Evolutionary conservation across 2,797 vertebrate genomes (phyloP).

Genomic region (Aldrovandia affinis): DNA sequence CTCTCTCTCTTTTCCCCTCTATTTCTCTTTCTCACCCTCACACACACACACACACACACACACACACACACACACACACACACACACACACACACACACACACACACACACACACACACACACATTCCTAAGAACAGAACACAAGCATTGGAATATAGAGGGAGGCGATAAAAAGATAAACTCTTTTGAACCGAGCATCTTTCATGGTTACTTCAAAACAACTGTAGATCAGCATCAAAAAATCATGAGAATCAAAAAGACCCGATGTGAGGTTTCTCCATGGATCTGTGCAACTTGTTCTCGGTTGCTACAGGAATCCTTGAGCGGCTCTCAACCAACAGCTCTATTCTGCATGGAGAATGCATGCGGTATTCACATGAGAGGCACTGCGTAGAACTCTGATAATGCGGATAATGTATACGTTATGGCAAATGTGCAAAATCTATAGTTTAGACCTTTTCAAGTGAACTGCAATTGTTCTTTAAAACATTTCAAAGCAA

Average conservation of each 20-base stretch:
- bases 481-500: too few species aligned
- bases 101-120: neutral
- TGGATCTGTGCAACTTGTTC: neutral
- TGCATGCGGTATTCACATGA: neutral
- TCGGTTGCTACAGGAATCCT: conserved; percentile 13
- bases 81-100: conserved; percentile 19
- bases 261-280: neutral
- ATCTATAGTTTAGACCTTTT: too few species aligned
- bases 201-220: conserved; percentile 11
- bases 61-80: conserved; percentile 17
- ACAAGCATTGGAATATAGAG: conserved; percentile 7
- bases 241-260: conserved; percentile 14
- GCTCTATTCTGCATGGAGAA: conserved; percentile 14
- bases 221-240: conserved; percentile 18
- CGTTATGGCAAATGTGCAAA: too few species aligned
- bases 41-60: conserved; percentile 1
- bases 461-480: too few species aligned
- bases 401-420: neutral
- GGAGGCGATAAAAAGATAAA: neutral
- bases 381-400: neutral
- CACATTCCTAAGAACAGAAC: neutral
- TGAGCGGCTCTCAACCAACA: conserved; percentile 2
- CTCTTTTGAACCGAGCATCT: neutral
- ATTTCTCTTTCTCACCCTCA: conserved; percentile 21
- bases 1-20: neutral